Evolutionary conservation across 1,140 invertebrate genomes (phyloP).

Genomic region (Microplitis mediator): DNA sequence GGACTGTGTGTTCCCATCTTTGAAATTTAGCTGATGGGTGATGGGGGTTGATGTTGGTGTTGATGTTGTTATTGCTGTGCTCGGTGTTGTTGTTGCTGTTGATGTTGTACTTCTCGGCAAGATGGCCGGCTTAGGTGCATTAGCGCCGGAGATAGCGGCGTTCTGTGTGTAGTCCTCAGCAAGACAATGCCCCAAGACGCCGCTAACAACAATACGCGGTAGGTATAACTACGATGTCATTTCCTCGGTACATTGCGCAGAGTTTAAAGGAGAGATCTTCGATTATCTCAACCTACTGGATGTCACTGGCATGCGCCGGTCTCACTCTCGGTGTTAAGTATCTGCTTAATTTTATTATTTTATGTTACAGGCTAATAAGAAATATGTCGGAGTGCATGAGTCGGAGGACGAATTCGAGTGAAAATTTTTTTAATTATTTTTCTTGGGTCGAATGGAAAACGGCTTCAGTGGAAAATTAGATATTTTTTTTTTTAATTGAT

Average conservation of each 20-base stretch:
- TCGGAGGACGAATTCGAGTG: too few species aligned
- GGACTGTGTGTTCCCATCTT: too few species aligned
- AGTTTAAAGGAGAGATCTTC: background rate
- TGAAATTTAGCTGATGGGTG: too few species aligned
- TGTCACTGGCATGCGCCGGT: background rate
- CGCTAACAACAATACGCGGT: background rate
- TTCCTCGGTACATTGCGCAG: background rate
- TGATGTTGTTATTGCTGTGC: too few species aligned
- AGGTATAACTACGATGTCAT: background rate
- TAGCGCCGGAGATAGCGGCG: background rate
- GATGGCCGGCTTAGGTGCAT: constrained; percentile 6
- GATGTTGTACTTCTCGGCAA: background rate
- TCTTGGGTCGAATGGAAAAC: too few species aligned
- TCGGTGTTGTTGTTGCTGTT: too few species aligned
- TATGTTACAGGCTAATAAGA: background rate
- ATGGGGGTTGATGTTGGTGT: too few species aligned
- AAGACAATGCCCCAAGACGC: background rate
- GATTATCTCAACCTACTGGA: background rate
- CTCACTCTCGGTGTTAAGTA: background rate
- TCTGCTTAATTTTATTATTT: background rate
- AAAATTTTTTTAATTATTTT: too few species aligned
- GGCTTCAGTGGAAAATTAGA: too few species aligned
- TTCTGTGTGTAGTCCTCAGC: background rate
- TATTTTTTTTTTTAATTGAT: too few species aligned
- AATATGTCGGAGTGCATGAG: too few species aligned